These are phyloP conservation scores for Epizoanthus stellaris DNA, from an alignment of 92 coral and sea anemone genomes.

Conservation along the genomic window DNA sequence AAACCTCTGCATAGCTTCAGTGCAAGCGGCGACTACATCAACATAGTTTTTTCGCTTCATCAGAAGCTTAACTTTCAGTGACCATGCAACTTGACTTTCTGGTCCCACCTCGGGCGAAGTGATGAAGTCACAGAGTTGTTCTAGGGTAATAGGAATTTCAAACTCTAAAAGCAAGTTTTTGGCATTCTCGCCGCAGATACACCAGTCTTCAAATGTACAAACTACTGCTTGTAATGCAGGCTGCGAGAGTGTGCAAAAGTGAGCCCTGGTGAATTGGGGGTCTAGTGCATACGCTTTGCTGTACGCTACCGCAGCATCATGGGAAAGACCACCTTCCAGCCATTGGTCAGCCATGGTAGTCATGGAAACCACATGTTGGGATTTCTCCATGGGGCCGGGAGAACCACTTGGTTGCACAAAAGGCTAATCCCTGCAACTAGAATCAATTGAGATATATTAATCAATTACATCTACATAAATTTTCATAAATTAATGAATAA, in stretches of 20 bases:
- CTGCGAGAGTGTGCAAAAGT: constrained; percentile 61
- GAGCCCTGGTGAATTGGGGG: constrained; percentile 74
- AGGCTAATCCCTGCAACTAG: too few species aligned
- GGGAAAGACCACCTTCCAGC: constrained; percentile 66
- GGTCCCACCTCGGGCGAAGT: constrained; percentile 72
- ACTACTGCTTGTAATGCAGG: constrained; percentile 57
- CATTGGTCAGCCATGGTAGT: constrained; percentile 64
- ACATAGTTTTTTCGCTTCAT: constrained; percentile 55
- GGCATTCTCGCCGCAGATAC: constrained; percentile 73
- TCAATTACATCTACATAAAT: too few species aligned
- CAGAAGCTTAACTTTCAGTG: constrained; percentile 62
- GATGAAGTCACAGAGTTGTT: constrained; percentile 80
- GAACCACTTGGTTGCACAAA: neutral
- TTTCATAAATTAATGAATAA: too few species aligned
- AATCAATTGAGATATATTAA: too few species aligned
- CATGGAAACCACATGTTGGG: constrained; percentile 30
- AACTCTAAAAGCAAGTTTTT: constrained; percentile 38
- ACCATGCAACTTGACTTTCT: constrained; percentile 82
- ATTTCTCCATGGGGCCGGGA: neutral
- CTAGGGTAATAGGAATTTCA: constrained; percentile 60
- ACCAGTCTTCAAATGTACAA: constrained; percentile 81
- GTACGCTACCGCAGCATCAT: constrained; percentile 78
- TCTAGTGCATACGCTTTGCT: constrained; percentile 87
- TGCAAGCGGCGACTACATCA: constrained; percentile 64
- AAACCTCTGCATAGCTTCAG: constrained; percentile 62